Base-by-base conservation (phyloP, 2,888 invertebrate species). In the Tortrix viridana region DNA sequence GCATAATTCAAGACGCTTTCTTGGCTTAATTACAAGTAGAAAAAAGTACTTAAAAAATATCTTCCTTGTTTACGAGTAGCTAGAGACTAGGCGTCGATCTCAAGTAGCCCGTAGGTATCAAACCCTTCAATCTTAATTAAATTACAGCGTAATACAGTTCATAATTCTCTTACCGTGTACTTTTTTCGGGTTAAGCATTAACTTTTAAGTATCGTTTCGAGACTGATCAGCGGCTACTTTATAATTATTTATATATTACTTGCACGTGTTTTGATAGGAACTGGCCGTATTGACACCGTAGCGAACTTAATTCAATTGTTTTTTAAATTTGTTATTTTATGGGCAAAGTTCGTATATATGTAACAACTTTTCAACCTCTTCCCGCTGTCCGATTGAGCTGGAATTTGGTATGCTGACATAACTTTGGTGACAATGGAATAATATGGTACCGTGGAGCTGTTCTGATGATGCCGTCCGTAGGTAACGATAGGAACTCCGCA, bases 181-280 rank as follows among this genome's bases (percentile, higher is more conserved):
- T 58, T 48, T 9, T 49, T 62, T 56, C 43, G 41, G 52, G 59
- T 47, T 53, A 20, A 47, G 5, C 43, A 48, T 44, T 47, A 20
- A 52, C 48, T 43, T n/a, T n/a, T 50, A 53, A 18, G 41, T 58
- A 52, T n/a, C 9, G 26, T 26, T 55, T 58, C 18, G 19, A 44
- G 22, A 19, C 57, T 63, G 58, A 63, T 58, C 63, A 48, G 58
- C 52, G 46, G 52, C 63, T 63, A 48, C 63, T 63, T 63, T 58
- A 43, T 63, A 63, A 63, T 63, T 63, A 63, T 58, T 63, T 53
- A 63, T 53, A 58, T 53, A 63, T 63, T 58, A 63, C 50, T 22
- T 62, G 58, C 58, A 43, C 58, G 57, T 63, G 63, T 63, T 63
- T 58, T 32, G 53, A 58, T 53, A 53, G 57, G 9, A 23, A 23